Evolutionary conservation across 2,113 vertebrate genomes (phyloP), one percentile per base, ranked within the genome.

Genomic region (Willisornis vidua): DNA sequence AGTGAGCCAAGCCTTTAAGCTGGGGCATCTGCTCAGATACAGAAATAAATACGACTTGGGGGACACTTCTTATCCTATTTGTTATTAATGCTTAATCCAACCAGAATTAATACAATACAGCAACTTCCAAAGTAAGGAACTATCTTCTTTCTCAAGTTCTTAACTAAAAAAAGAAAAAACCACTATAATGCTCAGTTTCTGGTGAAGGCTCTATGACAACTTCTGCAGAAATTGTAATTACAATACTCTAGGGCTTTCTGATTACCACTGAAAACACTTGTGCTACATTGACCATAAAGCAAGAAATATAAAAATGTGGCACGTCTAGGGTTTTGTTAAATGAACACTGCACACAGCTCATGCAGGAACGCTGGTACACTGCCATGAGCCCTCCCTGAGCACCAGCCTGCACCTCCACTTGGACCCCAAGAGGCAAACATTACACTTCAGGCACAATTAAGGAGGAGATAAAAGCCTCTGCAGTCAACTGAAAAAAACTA

Each of bases 31-130:
- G 96, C 89, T 95, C 80, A 83, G 93, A 55, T 79, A 94, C 96
- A 97, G 87, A 97, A 97, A 97, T 97, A 98, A 97, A 96, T 79
- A 94, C 45, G 33, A 94, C 90, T 77, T 85, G 29, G 57, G 67
- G 94, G 68, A 80, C 62, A 39, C 73, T 77, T 82, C 93, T 97
- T 90, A 96, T 78, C 93, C 92, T 89, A 57, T 71, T 91, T 92
- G 79, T 95, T 95, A 94, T 87, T 94, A 87, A 87, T 66, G 51
- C 90, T 61, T 96, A 95, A 94, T 85, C 84, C 80, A 88, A 75
- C 24, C 80, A 95, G 83, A 97, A 96, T 88, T 74, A 96, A 61
- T 55, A 90, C n/a, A 87, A 87, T 46, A 81, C 6, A 23, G 61
- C 58, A 89, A 63, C 63, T 72, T 92, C 28, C 80, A 74, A 43